phyloP scores from a whole-genome alignment of 2,797 vertebrate genomes.

The Catostomus latipinnis region DNA sequence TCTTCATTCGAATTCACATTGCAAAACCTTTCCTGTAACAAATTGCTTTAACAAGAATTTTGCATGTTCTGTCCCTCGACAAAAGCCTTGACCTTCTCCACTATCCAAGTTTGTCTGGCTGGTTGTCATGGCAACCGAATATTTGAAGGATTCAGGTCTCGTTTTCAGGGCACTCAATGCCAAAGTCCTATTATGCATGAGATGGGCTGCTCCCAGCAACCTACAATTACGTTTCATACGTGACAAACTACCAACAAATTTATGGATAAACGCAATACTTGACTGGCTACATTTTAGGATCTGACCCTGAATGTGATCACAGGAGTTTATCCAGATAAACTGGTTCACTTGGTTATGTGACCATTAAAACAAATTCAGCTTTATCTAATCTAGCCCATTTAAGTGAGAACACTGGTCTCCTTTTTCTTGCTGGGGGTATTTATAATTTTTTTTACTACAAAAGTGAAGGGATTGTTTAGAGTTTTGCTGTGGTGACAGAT shows the following conservation, averaged over 20 bases:
- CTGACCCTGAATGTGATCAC: conserved; percentile 57
- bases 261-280: conserved; percentile 61
- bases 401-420: conserved; percentile 57
- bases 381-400: conserved; percentile 60
- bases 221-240: conserved; percentile 61
- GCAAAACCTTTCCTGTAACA: conserved; percentile 39
- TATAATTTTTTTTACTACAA: conserved; percentile 42
- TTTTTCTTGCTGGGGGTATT: conserved; percentile 54
- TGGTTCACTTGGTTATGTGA: conserved; percentile 64
- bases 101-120: conserved; percentile 52
- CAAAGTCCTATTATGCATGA: conserved; percentile 66
- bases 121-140: conserved; percentile 68
- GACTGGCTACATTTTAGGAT: conserved; percentile 55
- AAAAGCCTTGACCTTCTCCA: conserved; percentile 24
- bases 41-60: background rate
- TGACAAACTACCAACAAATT: conserved; percentile 68
- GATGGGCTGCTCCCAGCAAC: conserved; percentile 66
- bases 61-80: conserved; percentile 11
- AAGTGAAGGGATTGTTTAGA: conserved; percentile 55
- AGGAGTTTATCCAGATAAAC: conserved; percentile 59
- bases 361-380: conserved; percentile 63
- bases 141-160: conserved; percentile 64
- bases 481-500: conserved; percentile 64
- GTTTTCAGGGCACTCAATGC: conserved; percentile 62
- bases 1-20: background rate